Percentiles rank a stretch among this genome's conserved stretches.
Evolutionary conservation across 2,797 vertebrate species (phyloP).

Genomic region (Cossypha heuglini): DNA sequence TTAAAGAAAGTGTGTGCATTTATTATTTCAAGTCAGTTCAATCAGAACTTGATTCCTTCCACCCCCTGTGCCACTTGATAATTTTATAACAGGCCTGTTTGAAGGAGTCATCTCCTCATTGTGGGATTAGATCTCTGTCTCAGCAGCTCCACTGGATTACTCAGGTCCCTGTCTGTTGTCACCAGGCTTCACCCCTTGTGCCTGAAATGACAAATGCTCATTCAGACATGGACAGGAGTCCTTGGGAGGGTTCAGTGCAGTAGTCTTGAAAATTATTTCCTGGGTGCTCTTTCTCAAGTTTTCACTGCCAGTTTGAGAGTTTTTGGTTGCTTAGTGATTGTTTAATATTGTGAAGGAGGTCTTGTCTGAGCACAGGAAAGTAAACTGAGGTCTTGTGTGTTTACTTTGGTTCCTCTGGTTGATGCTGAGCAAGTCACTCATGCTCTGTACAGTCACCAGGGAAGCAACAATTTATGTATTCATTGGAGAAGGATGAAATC

Average conservation of each 20-base stretch:
- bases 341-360: background rate
- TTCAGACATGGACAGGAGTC: background rate
- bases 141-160: background rate
- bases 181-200: background rate
- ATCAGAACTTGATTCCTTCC: conserved; percentile 58
- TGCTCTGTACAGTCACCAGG: background rate
- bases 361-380: background rate
- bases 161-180: background rate
- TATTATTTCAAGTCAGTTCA: conserved; percentile 73
- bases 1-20: conserved; percentile 68
- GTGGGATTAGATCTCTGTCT: background rate
- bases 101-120: background rate
- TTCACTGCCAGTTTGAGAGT: background rate
- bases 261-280: background rate
- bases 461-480: conserved; percentile 11
- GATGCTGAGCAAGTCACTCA: background rate
- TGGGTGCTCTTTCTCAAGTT: background rate
- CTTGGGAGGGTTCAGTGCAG: background rate
- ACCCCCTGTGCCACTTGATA: conserved; percentile 24
- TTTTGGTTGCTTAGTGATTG: background rate
- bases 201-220: background rate
- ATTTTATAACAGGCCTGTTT: conserved; percentile 49
- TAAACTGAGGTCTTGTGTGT: background rate
- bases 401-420: background rate
- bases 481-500: background rate